Base-by-base conservation (phyloP, 2,113 vertebrate species). In the Esox niger region DNA sequence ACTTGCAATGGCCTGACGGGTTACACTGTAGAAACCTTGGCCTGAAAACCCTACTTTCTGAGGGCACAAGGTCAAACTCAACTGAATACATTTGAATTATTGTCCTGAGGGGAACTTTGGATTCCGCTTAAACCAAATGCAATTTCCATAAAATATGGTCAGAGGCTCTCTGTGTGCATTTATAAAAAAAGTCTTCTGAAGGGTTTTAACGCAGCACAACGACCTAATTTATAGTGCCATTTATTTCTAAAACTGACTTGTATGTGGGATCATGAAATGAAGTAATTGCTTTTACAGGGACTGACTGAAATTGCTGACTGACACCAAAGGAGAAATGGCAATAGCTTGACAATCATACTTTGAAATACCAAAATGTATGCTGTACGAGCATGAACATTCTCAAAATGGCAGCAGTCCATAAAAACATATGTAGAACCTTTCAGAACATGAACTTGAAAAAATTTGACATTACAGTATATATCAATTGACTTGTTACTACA, bases 71-170 rank as follows among this genome's bases (percentile, higher is more conserved):
- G n/a, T n/a, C n/a, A n/a, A n/a, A n/a, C n/a, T n/a, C 52, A 59
- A 71, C 66, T 47, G 76, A 78, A 70, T 73, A 69, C 62, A 75
- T 78, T 81, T 66, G 49, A 74, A 56, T 73, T n/a, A 71, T 30
- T 72, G 43, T 76, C 80, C 77, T 82, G 46, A 30, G 73, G 79
- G 73, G 62, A 75, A 60, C 47, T 57, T 17, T 62, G 27, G 49
- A 64, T 77, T 67, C 58, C 47, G 57, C 64, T 73, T 60, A 68
- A 62, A 57, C 25, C 64, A 78, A 64, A 64, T 64, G 25, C 23
- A 4, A 82, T 80, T 82, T 71, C 64, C 68, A 87, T 75, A 82
- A 84, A 82, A 77, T 68, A 77, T 73, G 79, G 70, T 73, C 67
- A 65, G 55, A 46, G 55, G 31, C 67, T 70, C 56, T 73, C 26